Percentiles rank a stretch among this genome's conserved stretches.
phyloP scores from a whole-genome alignment of 2,113 vertebrate species.

The Nothocercus nigrocapillus region DNA sequence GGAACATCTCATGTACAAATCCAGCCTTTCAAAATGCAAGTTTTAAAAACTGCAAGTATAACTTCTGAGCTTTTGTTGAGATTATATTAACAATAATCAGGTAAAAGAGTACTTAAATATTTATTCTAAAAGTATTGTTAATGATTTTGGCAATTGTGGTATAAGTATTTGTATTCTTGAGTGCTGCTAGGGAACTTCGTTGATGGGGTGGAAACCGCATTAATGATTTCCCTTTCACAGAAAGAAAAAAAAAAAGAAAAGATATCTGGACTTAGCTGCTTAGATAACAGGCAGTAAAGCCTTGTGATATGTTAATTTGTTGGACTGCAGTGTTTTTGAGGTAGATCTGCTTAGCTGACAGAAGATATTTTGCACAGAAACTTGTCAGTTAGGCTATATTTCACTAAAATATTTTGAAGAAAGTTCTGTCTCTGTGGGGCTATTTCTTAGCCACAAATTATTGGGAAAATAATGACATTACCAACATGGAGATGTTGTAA shows the following conservation, averaged over 20 bases:
- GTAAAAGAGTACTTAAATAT: background rate
- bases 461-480: background rate
- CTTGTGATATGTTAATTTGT: background rate
- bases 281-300: background rate
- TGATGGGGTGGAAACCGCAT: background rate
- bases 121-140: background rate
- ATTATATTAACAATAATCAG: background rate
- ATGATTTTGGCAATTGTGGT: background rate
- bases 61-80: background rate
- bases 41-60: background rate
- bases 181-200: background rate
- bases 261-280: background rate
- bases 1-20: background rate
- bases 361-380: background rate
- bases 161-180: background rate
- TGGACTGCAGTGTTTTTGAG: background rate
- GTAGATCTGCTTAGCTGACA: background rate
- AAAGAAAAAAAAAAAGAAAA: background rate
- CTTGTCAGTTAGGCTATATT: background rate
- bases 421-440: rapidly evolving
- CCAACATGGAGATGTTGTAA: background rate
- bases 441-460: background rate
- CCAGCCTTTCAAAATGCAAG: background rate
- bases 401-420: background rate
- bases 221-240: background rate